Evolutionary conservation across 2,797 vertebrate species (phyloP).

Genomic region (Sebastes matsubarae): DNA sequence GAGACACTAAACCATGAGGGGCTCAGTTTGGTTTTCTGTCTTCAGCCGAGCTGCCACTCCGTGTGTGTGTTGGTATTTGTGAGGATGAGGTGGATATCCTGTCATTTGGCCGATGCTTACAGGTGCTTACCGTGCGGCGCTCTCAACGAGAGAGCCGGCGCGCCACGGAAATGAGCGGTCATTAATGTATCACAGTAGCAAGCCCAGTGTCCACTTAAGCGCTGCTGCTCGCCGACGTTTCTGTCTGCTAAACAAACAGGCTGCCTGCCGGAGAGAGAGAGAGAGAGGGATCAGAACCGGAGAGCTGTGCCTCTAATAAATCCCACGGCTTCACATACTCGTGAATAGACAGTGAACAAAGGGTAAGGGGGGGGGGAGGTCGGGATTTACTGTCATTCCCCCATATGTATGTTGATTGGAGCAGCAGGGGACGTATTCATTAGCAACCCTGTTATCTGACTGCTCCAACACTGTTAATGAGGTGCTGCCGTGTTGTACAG

Average conservation of each 20-base stretch:
- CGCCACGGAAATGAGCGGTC: slow-evolving; percentile 30
- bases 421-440: slow-evolving; percentile 56
- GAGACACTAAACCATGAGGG: neutral
- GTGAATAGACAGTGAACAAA: slow-evolving; percentile 30
- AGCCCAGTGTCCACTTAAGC: slow-evolving; percentile 55
- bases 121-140: slow-evolving; percentile 40
- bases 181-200: slow-evolving; percentile 58
- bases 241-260: slow-evolving; percentile 61
- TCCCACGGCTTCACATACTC: slow-evolving; percentile 29
- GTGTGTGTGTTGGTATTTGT: slow-evolving; percentile 16
- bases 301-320: slow-evolving; percentile 49
- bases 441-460: slow-evolving; percentile 49
- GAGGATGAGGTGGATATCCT: slow-evolving; percentile 21
- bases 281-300: slow-evolving; percentile 6
- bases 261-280: slow-evolving; percentile 23
- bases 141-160: slow-evolving; percentile 1
- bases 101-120: slow-evolving; percentile 50
- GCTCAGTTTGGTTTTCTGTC: slow-evolving; percentile 1
- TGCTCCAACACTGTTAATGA: slow-evolving; percentile 60
- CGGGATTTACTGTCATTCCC: slow-evolving; percentile 35
- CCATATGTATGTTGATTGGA: slow-evolving; percentile 47
- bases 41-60: neutral
- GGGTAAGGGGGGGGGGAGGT: slow-evolving; percentile 6
- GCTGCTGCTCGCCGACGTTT: slow-evolving; percentile 10
- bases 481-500: slow-evolving; percentile 39